Conservation (phyloP, 2,113 vertebrate species). For the Stomatorhinus ivindoensis region DNA sequence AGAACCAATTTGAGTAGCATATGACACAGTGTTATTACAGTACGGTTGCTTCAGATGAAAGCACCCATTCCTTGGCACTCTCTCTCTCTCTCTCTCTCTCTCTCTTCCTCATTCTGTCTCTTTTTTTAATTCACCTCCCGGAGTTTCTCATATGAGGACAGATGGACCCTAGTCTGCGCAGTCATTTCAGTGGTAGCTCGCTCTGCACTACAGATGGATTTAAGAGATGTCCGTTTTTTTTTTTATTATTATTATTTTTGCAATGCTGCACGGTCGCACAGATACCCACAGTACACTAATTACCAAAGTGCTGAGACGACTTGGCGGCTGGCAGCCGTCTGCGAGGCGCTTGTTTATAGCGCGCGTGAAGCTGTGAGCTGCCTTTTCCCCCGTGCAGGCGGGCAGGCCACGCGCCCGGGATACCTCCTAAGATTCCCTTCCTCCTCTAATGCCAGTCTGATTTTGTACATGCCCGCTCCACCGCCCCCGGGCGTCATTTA, state of each 20-base stretch:
- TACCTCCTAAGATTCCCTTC: slow-evolving; percentile 1
- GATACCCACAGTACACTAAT: slow-evolving; percentile 38
- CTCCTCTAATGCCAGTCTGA: not conserved
- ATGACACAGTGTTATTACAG: slow-evolving; percentile 13
- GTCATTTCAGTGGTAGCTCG: slow-evolving; percentile 10
- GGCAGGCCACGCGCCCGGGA: not conserved
- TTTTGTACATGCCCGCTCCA: no score
- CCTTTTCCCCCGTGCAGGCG: not conserved
- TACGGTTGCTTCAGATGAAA: slow-evolving; percentile 4
- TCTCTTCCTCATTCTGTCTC: not conserved
- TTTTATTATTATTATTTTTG: slow-evolving; percentile 15
- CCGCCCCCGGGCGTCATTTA: not conserved
- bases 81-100: not conserved
- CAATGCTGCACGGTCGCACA: slow-evolving; percentile 18
- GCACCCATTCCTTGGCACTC: not conserved
- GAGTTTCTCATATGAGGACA: slow-evolving; percentile 19
- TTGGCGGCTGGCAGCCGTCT: slow-evolving; percentile 38
- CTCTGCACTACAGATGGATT: slow-evolving; percentile 44
- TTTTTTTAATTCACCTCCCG: slow-evolving; percentile 23
- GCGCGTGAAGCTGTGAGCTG: not conserved
- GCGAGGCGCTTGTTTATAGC: slow-evolving; percentile 34
- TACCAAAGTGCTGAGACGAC: slow-evolving; percentile 35
- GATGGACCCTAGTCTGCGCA: slow-evolving; percentile 26
- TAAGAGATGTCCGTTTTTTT: slow-evolving; percentile 38
- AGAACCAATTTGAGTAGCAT: not conserved